A percentile compares a stretch with the other conserved stretches of the same genome.
These are phyloP conservation scores for Perodicticus potto DNA, from an alignment of 2,797 vertebrate species.

Conservation along the genomic window DNA sequence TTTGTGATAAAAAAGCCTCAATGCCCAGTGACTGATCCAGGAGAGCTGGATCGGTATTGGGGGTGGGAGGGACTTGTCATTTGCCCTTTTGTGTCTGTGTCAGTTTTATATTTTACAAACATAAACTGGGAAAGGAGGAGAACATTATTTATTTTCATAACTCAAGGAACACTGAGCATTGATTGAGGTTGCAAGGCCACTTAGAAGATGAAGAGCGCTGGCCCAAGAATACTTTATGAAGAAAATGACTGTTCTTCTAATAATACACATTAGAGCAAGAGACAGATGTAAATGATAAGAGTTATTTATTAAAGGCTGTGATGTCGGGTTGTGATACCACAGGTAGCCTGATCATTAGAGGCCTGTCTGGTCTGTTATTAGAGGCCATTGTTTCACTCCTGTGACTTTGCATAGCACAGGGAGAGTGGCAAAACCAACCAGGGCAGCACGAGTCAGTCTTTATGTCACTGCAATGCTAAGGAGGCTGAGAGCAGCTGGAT, in stretches of 20 bases:
- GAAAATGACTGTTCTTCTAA: conserved; percentile 30
- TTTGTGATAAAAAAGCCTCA: background rate
- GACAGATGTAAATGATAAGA: background rate
- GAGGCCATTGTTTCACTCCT: background rate
- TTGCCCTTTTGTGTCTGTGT: background rate
- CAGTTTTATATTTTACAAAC: background rate
- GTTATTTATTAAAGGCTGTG: background rate
- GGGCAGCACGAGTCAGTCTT: background rate
- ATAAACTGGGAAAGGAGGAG: background rate
- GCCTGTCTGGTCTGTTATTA: conserved; percentile 41
- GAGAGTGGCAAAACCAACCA: background rate
- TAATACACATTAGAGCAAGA: background rate
- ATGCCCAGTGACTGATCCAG: background rate
- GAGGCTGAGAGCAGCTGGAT: background rate
- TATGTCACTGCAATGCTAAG: background rate
- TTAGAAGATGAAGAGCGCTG: background rate
- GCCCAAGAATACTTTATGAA: background rate
- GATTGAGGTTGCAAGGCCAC: background rate
- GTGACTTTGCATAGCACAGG: background rate
- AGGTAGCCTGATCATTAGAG: background rate
- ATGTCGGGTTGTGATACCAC: background rate
- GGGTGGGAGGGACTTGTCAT: background rate
- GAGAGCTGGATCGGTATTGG: background rate
- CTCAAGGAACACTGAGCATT: background rate
- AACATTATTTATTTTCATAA: background rate